A percentile compares a stretch with the other conserved stretches of the same genome.
Evolutionary conservation across 2,113 vertebrate species (phyloP).

Genomic region (Podocnemis expansa): DNA sequence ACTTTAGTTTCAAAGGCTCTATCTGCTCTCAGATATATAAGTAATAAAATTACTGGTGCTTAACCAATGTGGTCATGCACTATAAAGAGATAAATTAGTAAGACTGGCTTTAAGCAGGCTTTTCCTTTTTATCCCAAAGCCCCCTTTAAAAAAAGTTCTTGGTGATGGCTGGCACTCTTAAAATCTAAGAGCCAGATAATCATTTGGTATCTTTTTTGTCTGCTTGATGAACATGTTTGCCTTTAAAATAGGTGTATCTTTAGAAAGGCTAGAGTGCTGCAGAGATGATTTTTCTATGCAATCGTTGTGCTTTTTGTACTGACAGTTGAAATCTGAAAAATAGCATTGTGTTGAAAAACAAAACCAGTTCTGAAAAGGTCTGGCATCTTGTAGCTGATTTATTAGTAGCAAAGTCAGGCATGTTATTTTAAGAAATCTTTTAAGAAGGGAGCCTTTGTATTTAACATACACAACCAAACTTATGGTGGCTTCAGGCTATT

Average conservation of each 20-base stretch:
- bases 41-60: neutral
- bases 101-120: neutral
- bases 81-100: neutral
- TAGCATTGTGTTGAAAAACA: neutral
- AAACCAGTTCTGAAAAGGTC: neutral
- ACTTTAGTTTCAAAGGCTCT: neutral
- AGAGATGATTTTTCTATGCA: neutral
- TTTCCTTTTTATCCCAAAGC: neutral
- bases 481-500: neutral
- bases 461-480: neutral
- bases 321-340: neutral
- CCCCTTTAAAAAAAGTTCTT: neutral
- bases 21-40: accelerated
- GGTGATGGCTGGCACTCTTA: neutral
- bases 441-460: neutral
- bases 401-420: neutral
- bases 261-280: neutral
- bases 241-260: too few species aligned
- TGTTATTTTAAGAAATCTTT: neutral
- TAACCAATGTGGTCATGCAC: neutral
- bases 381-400: neutral
- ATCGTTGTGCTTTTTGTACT: neutral
- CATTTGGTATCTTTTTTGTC: neutral
- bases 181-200: neutral
- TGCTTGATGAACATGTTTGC: neutral